These are phyloP conservation scores for Aethes cnicana DNA, from an alignment of 2,888 invertebrate genomes.

Conservation along the genomic window DNA sequence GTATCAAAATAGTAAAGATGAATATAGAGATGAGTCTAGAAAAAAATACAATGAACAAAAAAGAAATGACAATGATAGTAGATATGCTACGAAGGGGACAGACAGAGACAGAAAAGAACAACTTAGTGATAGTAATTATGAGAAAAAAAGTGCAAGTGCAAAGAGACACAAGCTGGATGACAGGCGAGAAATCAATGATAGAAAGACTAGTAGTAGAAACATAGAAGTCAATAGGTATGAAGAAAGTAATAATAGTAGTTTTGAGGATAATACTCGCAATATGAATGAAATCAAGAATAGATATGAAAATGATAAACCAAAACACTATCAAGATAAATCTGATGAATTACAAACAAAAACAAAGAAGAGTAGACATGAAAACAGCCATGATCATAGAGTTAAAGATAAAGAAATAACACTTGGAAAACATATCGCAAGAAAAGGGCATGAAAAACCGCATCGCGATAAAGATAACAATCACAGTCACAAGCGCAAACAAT, in stretches of 20 bases:
- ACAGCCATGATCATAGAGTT: slow-evolving; percentile 16
- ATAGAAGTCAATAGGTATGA: slow-evolving; percentile 31
- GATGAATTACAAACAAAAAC: slow-evolving; percentile 30
- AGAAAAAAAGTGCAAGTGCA: slow-evolving; percentile 20
- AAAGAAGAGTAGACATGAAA: slow-evolving; percentile 23
- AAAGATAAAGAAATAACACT: background rate
- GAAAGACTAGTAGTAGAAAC: slow-evolving; percentile 21
- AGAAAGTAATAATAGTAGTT: slow-evolving; percentile 20
- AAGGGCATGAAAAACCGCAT: background rate
- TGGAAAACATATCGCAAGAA: slow-evolving; percentile 1
- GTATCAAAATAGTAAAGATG: slow-evolving; percentile 18
- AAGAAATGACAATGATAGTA: no score
- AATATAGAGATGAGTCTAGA: slow-evolving; percentile 30
- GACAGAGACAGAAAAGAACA: slow-evolving; percentile 28
- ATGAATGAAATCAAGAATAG: slow-evolving; percentile 32
- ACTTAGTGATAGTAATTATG: slow-evolving; percentile 27
- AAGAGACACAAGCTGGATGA: background rate
- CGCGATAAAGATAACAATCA: slow-evolving; percentile 14
- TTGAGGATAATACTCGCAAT: slow-evolving; percentile 14
- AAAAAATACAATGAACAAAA: slow-evolving; percentile 3
- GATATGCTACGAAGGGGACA: no score
- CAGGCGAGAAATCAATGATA: background rate
- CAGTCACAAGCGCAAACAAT: slow-evolving; percentile 27
- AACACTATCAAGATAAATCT: slow-evolving; percentile 22
- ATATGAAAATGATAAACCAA: slow-evolving; percentile 27